Conservation (phyloP, 2,797 vertebrate species). For the Rhodeus uyekii region DNA sequence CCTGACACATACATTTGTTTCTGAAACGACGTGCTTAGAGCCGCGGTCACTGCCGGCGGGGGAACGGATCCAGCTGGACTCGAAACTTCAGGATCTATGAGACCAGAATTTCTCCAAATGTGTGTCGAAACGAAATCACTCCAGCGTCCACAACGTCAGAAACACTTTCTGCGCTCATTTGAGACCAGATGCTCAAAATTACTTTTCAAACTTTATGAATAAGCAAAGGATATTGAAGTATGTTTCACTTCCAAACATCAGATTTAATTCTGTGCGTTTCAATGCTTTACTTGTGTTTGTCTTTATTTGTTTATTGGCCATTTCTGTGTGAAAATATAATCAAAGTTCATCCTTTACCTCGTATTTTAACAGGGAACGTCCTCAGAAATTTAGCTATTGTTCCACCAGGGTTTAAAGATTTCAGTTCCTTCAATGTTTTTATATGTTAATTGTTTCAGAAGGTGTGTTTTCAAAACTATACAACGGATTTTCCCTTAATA, state of each 20-base stretch:
- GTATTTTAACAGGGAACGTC: too few relatives aligned
- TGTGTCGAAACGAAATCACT: not conserved
- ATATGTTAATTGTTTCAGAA: not conserved
- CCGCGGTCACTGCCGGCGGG: constrained; percentile 2
- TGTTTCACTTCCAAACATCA: not conserved
- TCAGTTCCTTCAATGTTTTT: too few relatives aligned
- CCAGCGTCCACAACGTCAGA: not conserved
- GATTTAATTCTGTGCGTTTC: not conserved
- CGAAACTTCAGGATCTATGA: constrained; percentile 1
- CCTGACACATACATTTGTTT: constrained; percentile 56
- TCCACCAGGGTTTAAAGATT: too few relatives aligned
- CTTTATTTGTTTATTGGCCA: too few relatives aligned
- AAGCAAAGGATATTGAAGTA: not conserved
- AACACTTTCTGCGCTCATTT: not conserved
- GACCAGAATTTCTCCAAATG: not conserved
- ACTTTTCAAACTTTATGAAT: not conserved
- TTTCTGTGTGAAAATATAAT: too few relatives aligned
- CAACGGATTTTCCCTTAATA: not conserved
- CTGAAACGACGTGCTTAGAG: constrained; percentile 44
- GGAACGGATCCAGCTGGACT: not conserved
- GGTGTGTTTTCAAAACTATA: not conserved
- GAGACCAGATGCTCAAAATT: not conserved
- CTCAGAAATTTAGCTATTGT: too few relatives aligned
- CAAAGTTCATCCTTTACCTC: too few relatives aligned
- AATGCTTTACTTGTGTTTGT: not conserved